phyloP scores from a whole-genome alignment of 2,113 vertebrate genomes.

The Bothrops jararaca region DNA sequence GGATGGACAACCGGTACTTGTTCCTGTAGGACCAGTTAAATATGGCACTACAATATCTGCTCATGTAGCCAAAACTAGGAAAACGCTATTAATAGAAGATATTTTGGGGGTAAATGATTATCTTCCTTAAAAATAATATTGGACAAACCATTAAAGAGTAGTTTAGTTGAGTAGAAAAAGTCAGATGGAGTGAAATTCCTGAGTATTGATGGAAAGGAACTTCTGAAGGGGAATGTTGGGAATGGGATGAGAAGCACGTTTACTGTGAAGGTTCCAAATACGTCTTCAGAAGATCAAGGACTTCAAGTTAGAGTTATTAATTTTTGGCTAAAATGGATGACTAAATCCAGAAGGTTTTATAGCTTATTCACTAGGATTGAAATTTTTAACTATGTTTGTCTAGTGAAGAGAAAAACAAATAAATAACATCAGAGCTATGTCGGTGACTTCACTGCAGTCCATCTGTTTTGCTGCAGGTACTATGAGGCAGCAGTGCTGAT shows the following conservation, averaged over 20 bases:
- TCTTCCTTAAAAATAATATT: conserved; percentile 6
- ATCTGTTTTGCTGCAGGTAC: no score
- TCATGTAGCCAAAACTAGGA: conserved; percentile 94
- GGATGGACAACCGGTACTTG: conserved; percentile 85
- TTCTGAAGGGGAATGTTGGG: neutral
- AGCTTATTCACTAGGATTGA: neutral
- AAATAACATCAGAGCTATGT: no score
- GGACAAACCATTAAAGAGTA: neutral
- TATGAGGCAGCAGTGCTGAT: no score
- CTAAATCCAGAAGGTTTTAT: neutral
- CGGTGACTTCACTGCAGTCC: no score
- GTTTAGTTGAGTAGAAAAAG: neutral
- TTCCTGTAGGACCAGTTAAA: conserved; percentile 86
- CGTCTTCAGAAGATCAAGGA: neutral
- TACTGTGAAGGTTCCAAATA: neutral
- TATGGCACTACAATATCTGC: conserved; percentile 93
- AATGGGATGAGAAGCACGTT: neutral
- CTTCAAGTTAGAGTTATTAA: neutral
- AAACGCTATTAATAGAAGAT: conserved; percentile 92
- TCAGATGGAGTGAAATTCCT: neutral
- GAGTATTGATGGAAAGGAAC: neutral
- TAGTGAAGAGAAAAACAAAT: no score
- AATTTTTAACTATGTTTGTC: neutral
- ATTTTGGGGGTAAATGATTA: conserved; percentile 83
- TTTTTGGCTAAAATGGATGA: neutral